These are phyloP conservation scores for Polyodon spathula DNA, from an alignment of 2,113 vertebrate genomes.

Conservation along the genomic window DNA sequence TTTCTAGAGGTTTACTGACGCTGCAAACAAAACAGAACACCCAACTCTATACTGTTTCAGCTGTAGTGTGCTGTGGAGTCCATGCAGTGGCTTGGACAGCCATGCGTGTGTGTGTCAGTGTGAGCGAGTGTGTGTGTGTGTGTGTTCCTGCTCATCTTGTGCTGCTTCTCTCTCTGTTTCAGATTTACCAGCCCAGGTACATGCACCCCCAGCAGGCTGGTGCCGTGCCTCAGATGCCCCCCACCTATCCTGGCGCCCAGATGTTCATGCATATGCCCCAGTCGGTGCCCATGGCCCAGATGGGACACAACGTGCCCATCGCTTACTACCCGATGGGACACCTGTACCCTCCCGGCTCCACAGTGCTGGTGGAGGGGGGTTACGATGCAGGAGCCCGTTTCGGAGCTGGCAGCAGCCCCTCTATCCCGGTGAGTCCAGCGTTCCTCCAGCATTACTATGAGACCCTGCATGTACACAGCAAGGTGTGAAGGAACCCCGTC, in stretches of 20 bases:
- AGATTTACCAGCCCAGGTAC: slow-evolving; percentile 91
- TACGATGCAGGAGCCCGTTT: slow-evolving; percentile 85
- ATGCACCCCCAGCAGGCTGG: slow-evolving; percentile 75
- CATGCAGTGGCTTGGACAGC: no score
- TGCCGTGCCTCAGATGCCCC: slow-evolving; percentile 76
- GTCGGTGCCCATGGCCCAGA: slow-evolving; percentile 63
- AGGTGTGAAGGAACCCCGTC: slow-evolving; percentile 1
- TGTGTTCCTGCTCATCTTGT: not conserved
- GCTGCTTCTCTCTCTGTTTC: slow-evolving; percentile 15
- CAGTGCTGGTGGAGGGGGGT: slow-evolving; percentile 76
- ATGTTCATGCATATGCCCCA: slow-evolving; percentile 82
- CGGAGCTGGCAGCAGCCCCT: slow-evolving; percentile 59
- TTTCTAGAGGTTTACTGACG: no score
- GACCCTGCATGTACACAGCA: no score
- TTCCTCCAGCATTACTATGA: not conserved
- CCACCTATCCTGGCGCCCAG: slow-evolving; percentile 73
- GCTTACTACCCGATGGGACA: slow-evolving; percentile 84
- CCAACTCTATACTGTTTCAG: no score
- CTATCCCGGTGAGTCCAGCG: slow-evolving; percentile 75
- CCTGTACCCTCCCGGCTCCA: slow-evolving; percentile 73
- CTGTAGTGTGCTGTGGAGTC: no score
- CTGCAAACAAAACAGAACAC: no score
- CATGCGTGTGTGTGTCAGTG: no score
- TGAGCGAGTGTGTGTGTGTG: no score
- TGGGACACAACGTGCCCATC: slow-evolving; percentile 81